Percentiles rank a stretch among this genome's conserved stretches.
These are phyloP conservation scores for Eurystomus glaucurus DNA, from an alignment of 2,797 vertebrate genomes.

Conservation along the genomic window DNA sequence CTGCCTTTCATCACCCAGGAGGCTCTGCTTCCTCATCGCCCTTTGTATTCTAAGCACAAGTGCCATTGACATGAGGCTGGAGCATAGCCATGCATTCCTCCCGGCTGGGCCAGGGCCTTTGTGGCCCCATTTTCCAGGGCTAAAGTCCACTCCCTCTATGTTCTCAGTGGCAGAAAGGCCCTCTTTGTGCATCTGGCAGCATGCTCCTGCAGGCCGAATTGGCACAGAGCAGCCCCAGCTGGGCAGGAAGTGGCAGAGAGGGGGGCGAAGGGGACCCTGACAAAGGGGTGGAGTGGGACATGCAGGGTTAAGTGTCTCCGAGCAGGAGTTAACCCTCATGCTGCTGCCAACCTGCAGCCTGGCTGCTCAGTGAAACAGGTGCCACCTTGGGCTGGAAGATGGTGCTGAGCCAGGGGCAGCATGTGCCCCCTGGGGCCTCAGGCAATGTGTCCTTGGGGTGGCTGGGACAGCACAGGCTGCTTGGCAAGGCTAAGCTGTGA, in stretches of 20 bases:
- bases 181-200: slow-evolving; percentile 81
- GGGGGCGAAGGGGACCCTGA: slow-evolving; percentile 69
- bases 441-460: neutral
- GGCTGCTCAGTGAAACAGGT: neutral
- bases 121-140: slow-evolving; percentile 79
- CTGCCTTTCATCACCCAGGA: slow-evolving; percentile 30
- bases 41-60: slow-evolving; percentile 78
- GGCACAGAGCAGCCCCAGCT: slow-evolving; percentile 86
- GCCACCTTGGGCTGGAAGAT: neutral
- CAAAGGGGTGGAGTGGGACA: slow-evolving; percentile 67
- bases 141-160: slow-evolving; percentile 79
- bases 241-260: slow-evolving; percentile 85
- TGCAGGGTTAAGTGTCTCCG: slow-evolving; percentile 77
- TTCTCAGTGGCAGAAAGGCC: slow-evolving; percentile 84
- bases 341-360: slow-evolving; percentile 59
- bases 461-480: accelerated
- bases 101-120: slow-evolving; percentile 79
- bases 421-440: accelerated
- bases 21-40: slow-evolving; percentile 56
- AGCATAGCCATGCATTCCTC: slow-evolving; percentile 71
- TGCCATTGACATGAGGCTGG: slow-evolving; percentile 68
- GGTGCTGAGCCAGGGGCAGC: neutral
- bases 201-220: slow-evolving; percentile 75
- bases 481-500: neutral
- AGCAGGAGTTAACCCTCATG: slow-evolving; percentile 70